Base-by-base conservation (phyloP, 2,113 vertebrate species). In the Cebus imitator region DNA sequence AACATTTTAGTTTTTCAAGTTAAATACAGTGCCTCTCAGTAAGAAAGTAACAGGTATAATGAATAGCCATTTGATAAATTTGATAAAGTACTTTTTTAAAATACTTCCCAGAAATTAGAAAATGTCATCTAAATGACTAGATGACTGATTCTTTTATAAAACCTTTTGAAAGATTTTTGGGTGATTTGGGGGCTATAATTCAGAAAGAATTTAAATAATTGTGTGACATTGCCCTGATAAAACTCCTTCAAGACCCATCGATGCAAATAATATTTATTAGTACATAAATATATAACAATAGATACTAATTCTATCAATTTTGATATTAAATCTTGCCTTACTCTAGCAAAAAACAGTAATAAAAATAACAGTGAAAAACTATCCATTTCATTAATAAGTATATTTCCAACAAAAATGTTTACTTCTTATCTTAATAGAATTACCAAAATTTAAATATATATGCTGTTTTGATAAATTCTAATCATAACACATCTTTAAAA, bases 401-500 rank as follows among this genome's bases (percentile, higher is more conserved):
- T 35, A 91, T 91, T 88, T 81, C 57, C 40, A 82, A 72, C 81
- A 68, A 76, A 93, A 73, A 91, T 80, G 14, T 75, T 88, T 91
- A 58, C 20, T 57, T 93, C 93, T 92, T 84, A 6, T 52, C 32
- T 35, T n/a, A 2, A 35, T 79, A 37, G 35, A 75, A 88, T 93
- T 57, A 96, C 32, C 48, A 91, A 37, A 61, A 87, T 91, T 83
- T 79, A 58, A 66, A 58, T 30, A 50, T 79, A 43, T 43, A 30
- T 87, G 16, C 21, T 85, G 3, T 83, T 96, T 43, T 84, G 16
- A 70, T 84, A 61, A 85, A 61, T 88, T 93, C 11, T 68, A 66
- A 88, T 66, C 27, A 45, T 80, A 80, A 84, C 50, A 40, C 55
- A 95, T 45, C 2, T 79, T 81, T 70, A 61, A 80, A 93, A 84